Base-by-base conservation (phyloP, 2,888 invertebrate genomes). In the Scaptomyza flava region DNA sequence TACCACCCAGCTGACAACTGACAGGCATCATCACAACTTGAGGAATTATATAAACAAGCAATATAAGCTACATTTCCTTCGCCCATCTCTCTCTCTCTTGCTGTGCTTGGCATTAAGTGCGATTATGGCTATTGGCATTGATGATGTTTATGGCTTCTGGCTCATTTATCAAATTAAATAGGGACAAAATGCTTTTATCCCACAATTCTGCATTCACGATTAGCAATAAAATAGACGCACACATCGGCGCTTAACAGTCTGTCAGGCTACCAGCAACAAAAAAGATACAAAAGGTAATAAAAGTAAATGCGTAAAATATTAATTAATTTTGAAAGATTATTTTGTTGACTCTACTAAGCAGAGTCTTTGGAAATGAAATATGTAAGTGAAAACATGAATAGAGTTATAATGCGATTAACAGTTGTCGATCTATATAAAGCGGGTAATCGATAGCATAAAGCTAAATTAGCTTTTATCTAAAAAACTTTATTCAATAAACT, bases 151-250 rank as follows among this genome's bases (percentile, higher is more conserved):
- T 73, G 73, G 73, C 72, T 76, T 71, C 51, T 66, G 72, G 34
- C 51, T 76, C 73, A 76, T 73, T 73, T 73, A 64, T 77, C 73
- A 73, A 72, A 65, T 62, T 58, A 76, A 76, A 76, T 76, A 65
- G 42, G 46, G 36, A 54, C 72, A 61, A 76, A 76, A 76, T 71
- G 72, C 66, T 45, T 68, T 66, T 54, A 56, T 67, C 54, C 33
- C 17, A 12, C 12, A 33, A 33, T 66, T 41, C 67, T 65, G 65
- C 57, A 48, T 31, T 23, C 56, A 65, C 54, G 59, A 63, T 69
- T 61, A 47, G 48, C 70, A 53, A 64, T 70, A 53, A 63, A 58
- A 45, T 48, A 36, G 36, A 52, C 27, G 41, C 43, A 50, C 12
- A 52, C 30, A 42, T 27, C 14, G 27, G 12, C 23, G 38, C 38